phyloP scores from a whole-genome alignment of 2,888 invertebrate genomes.

The Tinea trinotella region DNA sequence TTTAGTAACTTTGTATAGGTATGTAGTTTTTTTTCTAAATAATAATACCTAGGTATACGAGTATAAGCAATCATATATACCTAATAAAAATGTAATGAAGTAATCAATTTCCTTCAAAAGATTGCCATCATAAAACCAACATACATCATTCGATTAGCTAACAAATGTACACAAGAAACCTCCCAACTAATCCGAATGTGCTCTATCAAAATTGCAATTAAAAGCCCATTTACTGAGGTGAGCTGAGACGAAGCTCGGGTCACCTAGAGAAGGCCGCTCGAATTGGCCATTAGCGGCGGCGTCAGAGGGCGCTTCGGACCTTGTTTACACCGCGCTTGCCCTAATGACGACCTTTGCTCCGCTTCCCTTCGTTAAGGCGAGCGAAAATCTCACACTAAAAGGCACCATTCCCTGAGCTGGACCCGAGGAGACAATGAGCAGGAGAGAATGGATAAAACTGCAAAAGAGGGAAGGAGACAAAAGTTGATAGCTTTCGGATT shows the following conservation, averaged over 20 bases:
- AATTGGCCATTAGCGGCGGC: conserved; percentile 68
- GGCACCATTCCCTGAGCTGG: conserved; percentile 60
- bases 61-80: too few relatives aligned
- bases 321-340: conserved; percentile 73
- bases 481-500: conserved; percentile 68
- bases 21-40: too few relatives aligned
- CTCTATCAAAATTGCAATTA: conserved; percentile 70
- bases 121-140: too few relatives aligned
- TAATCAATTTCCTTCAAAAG: background rate
- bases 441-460: conserved; percentile 44
- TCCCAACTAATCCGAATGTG: conserved; percentile 53
- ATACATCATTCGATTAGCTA: background rate
- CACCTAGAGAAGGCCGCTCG: conserved; percentile 67
- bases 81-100: background rate
- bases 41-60: too few relatives aligned
- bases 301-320: conserved; percentile 57
- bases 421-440: conserved; percentile 51
- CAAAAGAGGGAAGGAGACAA: conserved; percentile 54
- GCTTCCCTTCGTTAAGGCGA: conserved; percentile 73
- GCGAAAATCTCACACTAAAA: conserved; percentile 72
- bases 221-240: conserved; percentile 63
- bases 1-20: too few relatives aligned
- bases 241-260: conserved; percentile 62
- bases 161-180: background rate
- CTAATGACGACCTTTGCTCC: conserved; percentile 73